Conservation (phyloP, 2,113 vertebrate species). For the Chaetodon trifascialis region DNA sequence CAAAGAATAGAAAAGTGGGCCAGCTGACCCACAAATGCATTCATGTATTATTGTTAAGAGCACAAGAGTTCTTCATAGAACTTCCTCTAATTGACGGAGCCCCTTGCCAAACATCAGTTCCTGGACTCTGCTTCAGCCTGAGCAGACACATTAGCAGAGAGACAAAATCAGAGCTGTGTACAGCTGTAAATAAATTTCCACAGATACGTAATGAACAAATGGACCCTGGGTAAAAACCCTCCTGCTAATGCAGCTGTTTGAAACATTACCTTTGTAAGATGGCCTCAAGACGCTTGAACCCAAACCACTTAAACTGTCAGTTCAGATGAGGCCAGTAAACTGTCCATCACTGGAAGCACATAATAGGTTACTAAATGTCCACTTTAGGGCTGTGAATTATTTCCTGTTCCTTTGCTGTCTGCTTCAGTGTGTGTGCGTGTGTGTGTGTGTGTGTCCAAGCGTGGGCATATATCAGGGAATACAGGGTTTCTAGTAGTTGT, state of each 20-base stretch:
- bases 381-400: constrained; percentile 46
- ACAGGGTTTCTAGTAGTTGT: constrained; percentile 73
- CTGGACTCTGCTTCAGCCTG: background rate
- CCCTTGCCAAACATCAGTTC: background rate
- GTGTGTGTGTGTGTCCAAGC: constrained; percentile 15
- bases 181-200: constrained; percentile 53
- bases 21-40: background rate
- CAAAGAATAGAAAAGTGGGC: background rate
- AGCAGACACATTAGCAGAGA: background rate
- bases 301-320: constrained; percentile 68
- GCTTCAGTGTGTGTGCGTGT: background rate
- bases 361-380: constrained; percentile 58
- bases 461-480: constrained; percentile 48
- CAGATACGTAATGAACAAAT: constrained; percentile 58
- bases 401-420: constrained; percentile 11
- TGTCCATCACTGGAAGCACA: constrained; percentile 54
- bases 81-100: background rate
- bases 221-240: constrained; percentile 37
- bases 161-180: constrained; percentile 10
- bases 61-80: background rate
- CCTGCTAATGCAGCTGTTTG: constrained; percentile 57
- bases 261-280: constrained; percentile 55
- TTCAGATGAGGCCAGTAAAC: constrained; percentile 45
- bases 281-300: constrained; percentile 60
- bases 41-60: background rate